Conservation (phyloP, 2,888 invertebrate genomes). For the Pheosia tremula region DNA sequence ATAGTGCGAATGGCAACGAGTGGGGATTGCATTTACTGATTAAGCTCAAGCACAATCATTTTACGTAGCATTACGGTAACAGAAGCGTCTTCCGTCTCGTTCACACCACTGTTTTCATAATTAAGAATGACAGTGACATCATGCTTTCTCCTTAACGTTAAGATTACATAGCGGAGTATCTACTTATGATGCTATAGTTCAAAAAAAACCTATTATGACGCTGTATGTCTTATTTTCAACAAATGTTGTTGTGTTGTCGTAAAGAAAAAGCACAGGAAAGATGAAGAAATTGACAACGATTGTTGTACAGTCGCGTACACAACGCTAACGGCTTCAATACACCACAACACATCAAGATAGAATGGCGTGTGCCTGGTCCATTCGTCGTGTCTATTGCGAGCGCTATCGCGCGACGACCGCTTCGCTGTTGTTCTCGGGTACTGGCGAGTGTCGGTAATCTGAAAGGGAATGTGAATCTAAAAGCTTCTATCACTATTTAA, state of each 20-base stretch:
- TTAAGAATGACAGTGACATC: too few relatives aligned
- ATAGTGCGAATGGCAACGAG: not conserved
- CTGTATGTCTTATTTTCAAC: too few relatives aligned
- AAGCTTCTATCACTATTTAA: not conserved
- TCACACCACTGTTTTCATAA: too few relatives aligned
- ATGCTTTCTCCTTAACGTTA: too few relatives aligned
- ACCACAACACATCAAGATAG: constrained; percentile 41
- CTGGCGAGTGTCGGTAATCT: constrained; percentile 14
- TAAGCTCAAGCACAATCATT: too few relatives aligned
- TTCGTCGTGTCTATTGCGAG: constrained; percentile 53
- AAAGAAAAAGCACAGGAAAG: too few relatives aligned
- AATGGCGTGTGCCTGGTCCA: constrained; percentile 61
- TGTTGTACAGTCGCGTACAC: constrained; percentile 40
- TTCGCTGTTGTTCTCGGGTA: constrained; percentile 26
- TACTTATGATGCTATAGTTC: too few relatives aligned
- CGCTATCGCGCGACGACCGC: constrained; percentile 32
- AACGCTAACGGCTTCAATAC: constrained; percentile 40
- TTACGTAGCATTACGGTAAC: too few relatives aligned
- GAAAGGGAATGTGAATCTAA: not conserved
- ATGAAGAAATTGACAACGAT: not conserved
- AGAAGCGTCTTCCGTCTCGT: too few relatives aligned
- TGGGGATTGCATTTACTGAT: not conserved
- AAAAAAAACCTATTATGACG: too few relatives aligned
- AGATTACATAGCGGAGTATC: too few relatives aligned
- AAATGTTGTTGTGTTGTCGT: too few relatives aligned